These are phyloP conservation scores for Steinernema khuongi DNA, from an alignment of 1,140 invertebrate genomes.

Conservation along the genomic window DNA sequence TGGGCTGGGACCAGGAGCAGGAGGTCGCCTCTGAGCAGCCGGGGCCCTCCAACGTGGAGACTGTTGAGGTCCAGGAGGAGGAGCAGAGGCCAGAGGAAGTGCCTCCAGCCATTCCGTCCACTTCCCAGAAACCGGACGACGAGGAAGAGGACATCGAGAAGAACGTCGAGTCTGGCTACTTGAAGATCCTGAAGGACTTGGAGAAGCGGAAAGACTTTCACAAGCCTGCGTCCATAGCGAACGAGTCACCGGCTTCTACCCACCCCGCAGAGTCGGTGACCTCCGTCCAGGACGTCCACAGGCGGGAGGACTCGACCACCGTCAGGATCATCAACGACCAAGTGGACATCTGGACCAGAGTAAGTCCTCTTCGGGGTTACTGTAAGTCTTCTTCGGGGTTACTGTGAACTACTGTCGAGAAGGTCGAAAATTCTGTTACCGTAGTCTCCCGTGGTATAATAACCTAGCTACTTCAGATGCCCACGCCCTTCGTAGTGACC, in stretches of 20 bases:
- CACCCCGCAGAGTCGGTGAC: neutral
- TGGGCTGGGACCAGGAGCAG: neutral
- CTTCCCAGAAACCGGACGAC: neutral
- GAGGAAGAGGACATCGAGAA: neutral
- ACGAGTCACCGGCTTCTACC: neutral
- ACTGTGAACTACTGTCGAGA: neutral
- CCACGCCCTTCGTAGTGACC: conserved; percentile 3
- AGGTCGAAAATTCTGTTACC: too few species aligned
- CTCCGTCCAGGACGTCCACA: neutral
- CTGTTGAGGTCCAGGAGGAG: neutral
- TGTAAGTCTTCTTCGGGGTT: neutral
- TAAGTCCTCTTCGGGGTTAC: neutral
- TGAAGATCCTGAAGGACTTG: neutral
- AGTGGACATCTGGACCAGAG: neutral
- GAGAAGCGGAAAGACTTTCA: neutral
- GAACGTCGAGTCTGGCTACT: neutral
- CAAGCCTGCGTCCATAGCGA: neutral
- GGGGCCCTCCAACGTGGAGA: neutral
- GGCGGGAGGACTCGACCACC: neutral
- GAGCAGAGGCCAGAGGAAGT: neutral
- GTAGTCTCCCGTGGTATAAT: too few species aligned
- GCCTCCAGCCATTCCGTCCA: neutral
- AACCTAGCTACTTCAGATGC: neutral
- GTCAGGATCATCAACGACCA: neutral
- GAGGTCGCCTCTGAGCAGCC: neutral